These are phyloP conservation scores for Sycophila texana DNA, from an alignment of 2,888 invertebrate species.

Conservation along the genomic window DNA sequence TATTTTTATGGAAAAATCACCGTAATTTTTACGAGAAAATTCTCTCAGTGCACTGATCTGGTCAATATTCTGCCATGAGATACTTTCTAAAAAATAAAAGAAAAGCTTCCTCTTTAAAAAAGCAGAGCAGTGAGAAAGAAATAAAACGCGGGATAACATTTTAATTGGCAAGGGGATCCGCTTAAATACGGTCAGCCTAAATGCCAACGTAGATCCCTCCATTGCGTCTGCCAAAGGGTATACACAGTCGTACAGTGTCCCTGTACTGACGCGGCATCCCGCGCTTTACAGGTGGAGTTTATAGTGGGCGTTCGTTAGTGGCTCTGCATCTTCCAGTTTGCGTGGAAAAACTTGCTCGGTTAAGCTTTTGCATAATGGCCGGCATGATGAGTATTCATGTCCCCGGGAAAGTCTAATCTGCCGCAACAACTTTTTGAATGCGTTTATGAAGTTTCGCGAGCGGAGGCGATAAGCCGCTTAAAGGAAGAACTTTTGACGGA, in stretches of 20 bases:
- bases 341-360: constrained; percentile 7
- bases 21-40: no score
- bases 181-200: not conserved
- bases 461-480: constrained; percentile 30
- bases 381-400: constrained; percentile 19
- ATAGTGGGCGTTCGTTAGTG: no score
- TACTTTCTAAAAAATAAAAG: no score
- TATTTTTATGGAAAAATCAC: no score
- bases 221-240: no score
- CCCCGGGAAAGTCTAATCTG: constrained; percentile 25
- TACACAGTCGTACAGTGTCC: no score
- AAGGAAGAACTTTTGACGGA: constrained; percentile 2
- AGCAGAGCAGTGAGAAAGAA: no score
- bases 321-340: not conserved
- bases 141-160: constrained; percentile 21
- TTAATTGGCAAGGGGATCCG: constrained; percentile 24
- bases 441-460: constrained; percentile 23
- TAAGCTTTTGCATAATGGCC: constrained; percentile 20
- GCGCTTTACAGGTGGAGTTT: not conserved
- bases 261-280: not conserved
- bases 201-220: not conserved
- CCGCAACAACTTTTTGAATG: constrained; percentile 43
- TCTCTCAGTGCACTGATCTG: no score
- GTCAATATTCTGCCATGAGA: no score
- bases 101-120: no score